These are phyloP conservation scores for Nanorana parkeri DNA, from an alignment of 2,113 vertebrate genomes.

Conservation along the genomic window DNA sequence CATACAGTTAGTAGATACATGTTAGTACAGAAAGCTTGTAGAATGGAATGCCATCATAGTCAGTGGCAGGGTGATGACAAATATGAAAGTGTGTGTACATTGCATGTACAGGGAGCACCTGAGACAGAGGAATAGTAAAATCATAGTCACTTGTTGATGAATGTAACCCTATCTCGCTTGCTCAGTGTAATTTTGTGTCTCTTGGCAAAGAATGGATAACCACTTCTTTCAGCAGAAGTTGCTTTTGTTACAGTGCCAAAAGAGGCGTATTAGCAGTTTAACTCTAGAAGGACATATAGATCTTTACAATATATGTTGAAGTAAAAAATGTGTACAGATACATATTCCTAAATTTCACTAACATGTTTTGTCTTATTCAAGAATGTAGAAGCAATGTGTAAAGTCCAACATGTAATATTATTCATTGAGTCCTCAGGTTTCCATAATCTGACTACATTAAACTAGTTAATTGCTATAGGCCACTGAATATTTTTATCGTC, in stretches of 20 bases:
- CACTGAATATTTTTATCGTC: too few species aligned
- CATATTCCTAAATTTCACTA: too few species aligned
- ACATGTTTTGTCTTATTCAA: too few species aligned
- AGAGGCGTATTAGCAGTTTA: not conserved
- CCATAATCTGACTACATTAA: too few species aligned
- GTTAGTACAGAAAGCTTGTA: slow-evolving; percentile 19
- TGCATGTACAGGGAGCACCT: not conserved
- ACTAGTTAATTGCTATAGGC: too few species aligned
- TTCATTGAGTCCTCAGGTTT: too few species aligned
- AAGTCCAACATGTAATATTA: too few species aligned
- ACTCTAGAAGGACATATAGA: not conserved
- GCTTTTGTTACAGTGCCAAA: not conserved
- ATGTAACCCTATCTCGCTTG: not conserved
- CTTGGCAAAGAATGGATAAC: not conserved
- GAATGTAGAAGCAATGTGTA: too few species aligned
- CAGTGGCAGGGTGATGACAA: slow-evolving; percentile 41
- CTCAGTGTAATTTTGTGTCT: slow-evolving; percentile 1
- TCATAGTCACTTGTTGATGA: not conserved
- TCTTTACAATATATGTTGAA: not conserved
- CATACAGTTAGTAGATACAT: not conserved
- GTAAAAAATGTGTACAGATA: too few species aligned
- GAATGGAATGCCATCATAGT: slow-evolving; percentile 33
- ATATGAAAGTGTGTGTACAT: slow-evolving; percentile 20
- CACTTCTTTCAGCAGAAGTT: not conserved
- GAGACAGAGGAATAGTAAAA: not conserved